Conservation (phyloP, 2,113 vertebrate species). For the Malurus elegans region DNA sequence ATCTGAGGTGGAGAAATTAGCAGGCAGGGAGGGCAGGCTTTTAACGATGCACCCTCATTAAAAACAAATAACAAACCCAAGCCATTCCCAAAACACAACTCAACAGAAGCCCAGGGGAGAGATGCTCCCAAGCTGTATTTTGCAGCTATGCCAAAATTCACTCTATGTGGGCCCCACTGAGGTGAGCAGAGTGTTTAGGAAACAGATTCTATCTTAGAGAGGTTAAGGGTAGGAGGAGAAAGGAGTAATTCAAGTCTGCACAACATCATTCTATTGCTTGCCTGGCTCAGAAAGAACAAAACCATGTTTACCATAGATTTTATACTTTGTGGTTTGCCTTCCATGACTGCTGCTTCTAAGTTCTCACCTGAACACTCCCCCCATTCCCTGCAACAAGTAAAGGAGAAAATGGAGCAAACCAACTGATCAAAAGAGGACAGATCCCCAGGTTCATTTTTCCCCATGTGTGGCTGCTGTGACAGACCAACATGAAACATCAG, state of each 20-base stretch:
- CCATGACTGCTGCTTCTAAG: not conserved
- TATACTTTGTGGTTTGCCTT: not conserved
- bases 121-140: not conserved
- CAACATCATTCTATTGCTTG: not conserved
- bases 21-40: not conserved
- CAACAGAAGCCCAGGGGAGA: not conserved
- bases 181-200: not conserved
- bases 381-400: not conserved
- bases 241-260: not conserved
- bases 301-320: not conserved
- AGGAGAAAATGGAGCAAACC: not conserved
- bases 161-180: accelerated
- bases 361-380: not conserved
- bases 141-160: not conserved
- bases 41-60: not conserved
- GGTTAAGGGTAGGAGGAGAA: not conserved
- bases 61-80: not conserved
- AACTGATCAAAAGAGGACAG: not conserved
- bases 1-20: not conserved
- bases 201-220: not conserved
- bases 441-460: not conserved
- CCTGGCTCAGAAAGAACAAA: not conserved
- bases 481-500: not conserved
- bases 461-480: not conserved
- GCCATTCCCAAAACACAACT: not conserved